Base-by-base conservation (phyloP, 2,113 vertebrate genomes). In the Dasypus novemcinctus region DNA sequence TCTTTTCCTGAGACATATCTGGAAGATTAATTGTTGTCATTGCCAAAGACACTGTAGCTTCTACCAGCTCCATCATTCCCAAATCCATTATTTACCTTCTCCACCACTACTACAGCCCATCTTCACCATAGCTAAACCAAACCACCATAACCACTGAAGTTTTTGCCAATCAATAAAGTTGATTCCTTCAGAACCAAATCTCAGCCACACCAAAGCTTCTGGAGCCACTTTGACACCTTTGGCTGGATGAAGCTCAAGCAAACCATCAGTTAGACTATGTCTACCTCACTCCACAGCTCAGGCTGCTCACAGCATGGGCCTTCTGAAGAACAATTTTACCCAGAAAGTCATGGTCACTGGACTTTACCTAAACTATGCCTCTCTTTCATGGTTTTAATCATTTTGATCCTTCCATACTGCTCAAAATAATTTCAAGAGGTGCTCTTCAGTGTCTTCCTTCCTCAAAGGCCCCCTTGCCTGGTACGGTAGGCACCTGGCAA, bases 381-480 rank as follows among this genome's bases (percentile, higher is more conserved):
- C 99, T 98, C 94, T 99, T 99, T 99, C 99, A 99, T 99, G 57
- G 99, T 99, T 79, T 99, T 99, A 54, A 99, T 98, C 0, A 98
- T 98, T 59, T 99, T 98, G 1, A 99, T 99, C 93, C 99, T 99
- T 74, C 99, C 99, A 84, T 99, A 99, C 15, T 98, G 97, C 0
- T 98, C 95, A 81, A 99, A 99, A 81, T 99, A 99, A 41, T 99
- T 99, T 4, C 99, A 99, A 96, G 21, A 99, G 99, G 0, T 98
- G 96, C 85, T 99, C 99, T 49, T 99, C 98, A 0, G 98, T 99
- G 72, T 99, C 99, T 97, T 99, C 99, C 88, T 99, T 99, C 89
- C 99, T 99, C 99, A 89, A 99, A 99, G 15, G 99, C 99, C 93
- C 99, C 99, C 99, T 92, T 99, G 99, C 4, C 99, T 98, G 0